Evolutionary conservation across 2,888 invertebrate species (phyloP).

Genomic region (Pyralis farinalis): DNA sequence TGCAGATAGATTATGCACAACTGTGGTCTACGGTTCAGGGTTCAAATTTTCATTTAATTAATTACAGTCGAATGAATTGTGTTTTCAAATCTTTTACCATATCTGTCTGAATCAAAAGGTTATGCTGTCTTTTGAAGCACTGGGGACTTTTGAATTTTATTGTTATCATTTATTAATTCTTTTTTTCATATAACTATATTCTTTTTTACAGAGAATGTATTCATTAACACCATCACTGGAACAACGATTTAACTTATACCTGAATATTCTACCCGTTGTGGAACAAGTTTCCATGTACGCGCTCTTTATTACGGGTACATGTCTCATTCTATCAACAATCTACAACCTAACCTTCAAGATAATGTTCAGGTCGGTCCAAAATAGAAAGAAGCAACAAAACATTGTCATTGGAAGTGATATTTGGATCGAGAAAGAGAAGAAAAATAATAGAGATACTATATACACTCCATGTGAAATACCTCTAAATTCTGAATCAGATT

Average conservation of each 20-base stretch:
- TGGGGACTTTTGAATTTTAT: not conserved
- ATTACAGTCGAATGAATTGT: too few relatives aligned
- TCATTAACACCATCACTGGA: constrained; percentile 82
- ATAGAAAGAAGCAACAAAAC: constrained; percentile 34
- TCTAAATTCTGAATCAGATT: constrained; percentile 44
- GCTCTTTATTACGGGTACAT: constrained; percentile 69
- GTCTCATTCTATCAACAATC: constrained; percentile 74
- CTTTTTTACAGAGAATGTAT: constrained; percentile 84
- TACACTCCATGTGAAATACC: constrained; percentile 68
- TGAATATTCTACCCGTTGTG: constrained; percentile 85
- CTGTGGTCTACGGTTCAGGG: too few relatives aligned
- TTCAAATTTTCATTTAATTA: too few relatives aligned
- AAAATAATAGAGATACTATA: constrained; percentile 33
- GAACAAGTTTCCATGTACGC: constrained; percentile 80
- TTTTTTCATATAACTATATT: not conserved
- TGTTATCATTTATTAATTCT: not conserved
- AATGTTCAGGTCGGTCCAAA: constrained; percentile 57
- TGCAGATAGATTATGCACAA: too few relatives aligned
- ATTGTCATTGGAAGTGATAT: constrained; percentile 34
- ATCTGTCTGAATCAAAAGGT: too few relatives aligned
- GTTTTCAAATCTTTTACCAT: too few relatives aligned
- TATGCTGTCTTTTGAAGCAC: not conserved
- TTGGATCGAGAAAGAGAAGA: constrained; percentile 37
- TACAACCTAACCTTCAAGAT: constrained; percentile 67
- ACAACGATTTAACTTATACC: constrained; percentile 85